Conservation (phyloP, 2,888 invertebrate species). For the Andrena praecox region DNA sequence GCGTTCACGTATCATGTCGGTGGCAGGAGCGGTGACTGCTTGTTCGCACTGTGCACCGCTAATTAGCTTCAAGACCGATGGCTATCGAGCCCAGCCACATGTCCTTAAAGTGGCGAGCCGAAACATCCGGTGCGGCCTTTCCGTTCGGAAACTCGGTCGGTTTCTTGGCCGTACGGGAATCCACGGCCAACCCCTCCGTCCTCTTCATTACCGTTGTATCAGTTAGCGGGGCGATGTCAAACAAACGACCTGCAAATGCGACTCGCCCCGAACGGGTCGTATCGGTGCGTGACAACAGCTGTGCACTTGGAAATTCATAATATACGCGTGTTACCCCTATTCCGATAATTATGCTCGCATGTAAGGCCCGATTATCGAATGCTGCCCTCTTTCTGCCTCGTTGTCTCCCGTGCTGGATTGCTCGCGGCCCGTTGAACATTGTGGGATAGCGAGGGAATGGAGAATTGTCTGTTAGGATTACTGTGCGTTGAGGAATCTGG, state of each 20-base stretch:
- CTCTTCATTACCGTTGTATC: constrained; percentile 43
- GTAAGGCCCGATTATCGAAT: constrained; percentile 42
- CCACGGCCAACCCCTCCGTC: constrained; percentile 2
- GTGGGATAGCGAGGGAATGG: too few species aligned
- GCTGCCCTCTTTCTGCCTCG: constrained; percentile 9
- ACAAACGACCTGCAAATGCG: constrained; percentile 59
- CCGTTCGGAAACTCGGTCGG: constrained; percentile 57
- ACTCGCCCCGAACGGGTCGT: constrained; percentile 1
- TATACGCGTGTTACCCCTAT: constrained; percentile 47
- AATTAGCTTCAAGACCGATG: constrained; percentile 82
- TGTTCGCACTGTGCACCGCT: constrained; percentile 80
- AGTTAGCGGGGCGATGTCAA: constrained; percentile 52
- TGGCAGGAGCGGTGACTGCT: constrained; percentile 58
- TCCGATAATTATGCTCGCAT: constrained; percentile 50
- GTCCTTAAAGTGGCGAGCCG: constrained; percentile 79
- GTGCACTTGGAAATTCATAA: constrained; percentile 56
- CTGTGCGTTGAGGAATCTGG: too few species aligned
- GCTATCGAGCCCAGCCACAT: constrained; percentile 81
- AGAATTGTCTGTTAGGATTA: too few species aligned
- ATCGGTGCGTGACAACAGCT: constrained; percentile 59
- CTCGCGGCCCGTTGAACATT: not conserved
- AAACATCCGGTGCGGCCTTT: constrained; percentile 79
- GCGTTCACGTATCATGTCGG: constrained; percentile 52
- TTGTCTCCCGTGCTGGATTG: not conserved
- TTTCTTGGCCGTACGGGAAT: constrained; percentile 49